Conservation (phyloP, 1,140 invertebrate species). For the Hylyphantes graminicola region DNA sequence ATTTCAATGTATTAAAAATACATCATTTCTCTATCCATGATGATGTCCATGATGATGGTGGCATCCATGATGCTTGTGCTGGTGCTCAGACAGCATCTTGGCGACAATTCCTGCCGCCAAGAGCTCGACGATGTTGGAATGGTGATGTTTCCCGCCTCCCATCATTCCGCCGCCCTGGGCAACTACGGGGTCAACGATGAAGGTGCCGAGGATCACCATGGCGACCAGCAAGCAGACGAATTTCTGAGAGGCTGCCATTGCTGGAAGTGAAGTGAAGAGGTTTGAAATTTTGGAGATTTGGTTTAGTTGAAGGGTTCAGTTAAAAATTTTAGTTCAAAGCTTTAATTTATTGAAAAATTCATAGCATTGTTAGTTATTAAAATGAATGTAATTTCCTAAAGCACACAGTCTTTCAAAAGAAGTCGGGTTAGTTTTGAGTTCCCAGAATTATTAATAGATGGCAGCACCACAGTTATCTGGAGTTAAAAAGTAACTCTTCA, state of each 20-base stretch:
- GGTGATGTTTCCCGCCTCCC: neutral
- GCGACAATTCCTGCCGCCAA: constrained; percentile 54
- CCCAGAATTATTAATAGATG: too few relatives aligned
- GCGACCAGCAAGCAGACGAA: constrained; percentile 9
- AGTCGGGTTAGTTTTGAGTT: too few relatives aligned
- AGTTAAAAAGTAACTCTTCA: too few relatives aligned
- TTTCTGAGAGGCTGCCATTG: constrained; percentile 41
- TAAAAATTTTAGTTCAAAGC: too few relatives aligned
- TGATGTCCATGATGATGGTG: constrained; percentile 31
- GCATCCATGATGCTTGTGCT: constrained; percentile 19
- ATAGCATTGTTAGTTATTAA: too few relatives aligned
- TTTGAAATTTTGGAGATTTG: too few relatives aligned
- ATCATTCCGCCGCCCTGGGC: neutral
- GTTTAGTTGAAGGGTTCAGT: too few relatives aligned
- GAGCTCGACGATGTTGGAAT: constrained; percentile 36
- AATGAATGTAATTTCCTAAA: too few relatives aligned
- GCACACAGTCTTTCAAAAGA: too few relatives aligned
- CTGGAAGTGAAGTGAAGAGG: neutral
- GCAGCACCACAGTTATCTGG: too few relatives aligned
- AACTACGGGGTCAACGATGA: neutral
- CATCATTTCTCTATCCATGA: neutral
- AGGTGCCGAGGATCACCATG: constrained; percentile 33
- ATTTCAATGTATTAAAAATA: too few relatives aligned
- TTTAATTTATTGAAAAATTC: too few relatives aligned
- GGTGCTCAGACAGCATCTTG: constrained; percentile 54